Conservation (phyloP, 1,140 invertebrate species). For the Asbolus verrucosus region DNA sequence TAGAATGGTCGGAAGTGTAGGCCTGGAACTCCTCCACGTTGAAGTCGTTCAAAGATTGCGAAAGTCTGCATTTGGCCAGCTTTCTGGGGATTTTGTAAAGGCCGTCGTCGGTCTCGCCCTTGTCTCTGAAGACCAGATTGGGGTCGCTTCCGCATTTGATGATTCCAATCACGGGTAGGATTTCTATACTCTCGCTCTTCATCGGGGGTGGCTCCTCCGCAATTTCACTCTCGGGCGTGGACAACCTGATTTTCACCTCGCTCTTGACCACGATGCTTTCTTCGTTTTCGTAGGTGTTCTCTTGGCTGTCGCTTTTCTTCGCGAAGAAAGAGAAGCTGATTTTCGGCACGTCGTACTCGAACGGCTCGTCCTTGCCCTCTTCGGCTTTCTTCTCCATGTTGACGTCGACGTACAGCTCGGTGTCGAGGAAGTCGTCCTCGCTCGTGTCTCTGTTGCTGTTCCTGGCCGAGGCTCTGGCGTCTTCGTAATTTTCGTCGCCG, state of each 20-base stretch:
- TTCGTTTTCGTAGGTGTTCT: constrained; percentile 51
- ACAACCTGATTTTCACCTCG: constrained; percentile 53
- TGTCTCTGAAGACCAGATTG: constrained; percentile 51
- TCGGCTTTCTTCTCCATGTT: constrained; percentile 35
- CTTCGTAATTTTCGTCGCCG: constrained; percentile 54
- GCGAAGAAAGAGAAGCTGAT: constrained; percentile 64
- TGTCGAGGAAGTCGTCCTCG: constrained; percentile 46
- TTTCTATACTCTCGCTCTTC: constrained; percentile 35
- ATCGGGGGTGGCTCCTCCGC: constrained; percentile 7
- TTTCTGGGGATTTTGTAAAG: constrained; percentile 62
- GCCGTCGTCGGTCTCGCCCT: constrained; percentile 53
- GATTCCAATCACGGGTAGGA: constrained; percentile 26
- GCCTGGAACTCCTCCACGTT: constrained; percentile 55
- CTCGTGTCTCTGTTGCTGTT: constrained; percentile 42
- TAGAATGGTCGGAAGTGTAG: constrained; percentile 49
- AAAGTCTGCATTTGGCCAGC: constrained; percentile 54
- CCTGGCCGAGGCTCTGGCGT: constrained; percentile 52
- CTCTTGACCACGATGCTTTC: constrained; percentile 37
- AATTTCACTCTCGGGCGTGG: constrained; percentile 36
- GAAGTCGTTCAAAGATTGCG: constrained; percentile 62
- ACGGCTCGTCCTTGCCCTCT: constrained; percentile 37
- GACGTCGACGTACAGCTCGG: constrained; percentile 56
- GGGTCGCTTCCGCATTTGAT: constrained; percentile 62
- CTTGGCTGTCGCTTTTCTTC: constrained; percentile 40
- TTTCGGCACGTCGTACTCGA: constrained; percentile 61